Conservation (phyloP, 1,140 invertebrate genomes). For the Rhopalosiphum maidis region DNA sequence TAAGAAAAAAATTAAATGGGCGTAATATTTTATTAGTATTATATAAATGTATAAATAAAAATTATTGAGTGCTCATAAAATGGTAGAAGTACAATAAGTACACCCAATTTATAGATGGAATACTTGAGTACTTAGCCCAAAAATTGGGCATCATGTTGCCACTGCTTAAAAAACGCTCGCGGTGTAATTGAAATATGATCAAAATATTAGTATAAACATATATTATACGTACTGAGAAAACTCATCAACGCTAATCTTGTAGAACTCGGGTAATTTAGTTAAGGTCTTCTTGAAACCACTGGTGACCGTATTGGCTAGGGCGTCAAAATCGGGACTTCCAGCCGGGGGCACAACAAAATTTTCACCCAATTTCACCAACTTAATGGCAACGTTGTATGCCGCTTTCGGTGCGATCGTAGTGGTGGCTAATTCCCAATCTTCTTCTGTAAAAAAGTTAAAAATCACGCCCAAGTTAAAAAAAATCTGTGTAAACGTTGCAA, state of each 20-base stretch:
- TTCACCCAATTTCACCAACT: slow-evolving; percentile 77
- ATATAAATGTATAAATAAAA: no score
- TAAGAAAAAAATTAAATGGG: no score
- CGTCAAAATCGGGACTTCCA: slow-evolving; percentile 75
- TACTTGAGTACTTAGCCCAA: no score
- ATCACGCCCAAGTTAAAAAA: neutral
- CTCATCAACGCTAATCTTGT: slow-evolving; percentile 72
- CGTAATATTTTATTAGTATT: no score
- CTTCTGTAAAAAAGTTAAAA: slow-evolving; percentile 2
- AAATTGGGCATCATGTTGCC: no score
- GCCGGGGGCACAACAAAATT: slow-evolving; percentile 74
- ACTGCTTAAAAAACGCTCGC: no score
- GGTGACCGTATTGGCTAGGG: slow-evolving; percentile 73
- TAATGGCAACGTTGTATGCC: slow-evolving; percentile 76
- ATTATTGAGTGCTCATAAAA: no score
- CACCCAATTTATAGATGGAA: no score
- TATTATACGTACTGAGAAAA: slow-evolving; percentile 72
- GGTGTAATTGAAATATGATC: neutral
- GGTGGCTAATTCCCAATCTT: slow-evolving; percentile 58
- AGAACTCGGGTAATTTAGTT: slow-evolving; percentile 74
- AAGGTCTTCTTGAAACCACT: slow-evolving; percentile 69
- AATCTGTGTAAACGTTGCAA: neutral
- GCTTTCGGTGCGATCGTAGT: slow-evolving; percentile 69
- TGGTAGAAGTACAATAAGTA: no score
- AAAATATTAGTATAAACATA: neutral